Base-by-base conservation (phyloP, 2,113 vertebrate species). In the Laticauda laticaudata region DNA sequence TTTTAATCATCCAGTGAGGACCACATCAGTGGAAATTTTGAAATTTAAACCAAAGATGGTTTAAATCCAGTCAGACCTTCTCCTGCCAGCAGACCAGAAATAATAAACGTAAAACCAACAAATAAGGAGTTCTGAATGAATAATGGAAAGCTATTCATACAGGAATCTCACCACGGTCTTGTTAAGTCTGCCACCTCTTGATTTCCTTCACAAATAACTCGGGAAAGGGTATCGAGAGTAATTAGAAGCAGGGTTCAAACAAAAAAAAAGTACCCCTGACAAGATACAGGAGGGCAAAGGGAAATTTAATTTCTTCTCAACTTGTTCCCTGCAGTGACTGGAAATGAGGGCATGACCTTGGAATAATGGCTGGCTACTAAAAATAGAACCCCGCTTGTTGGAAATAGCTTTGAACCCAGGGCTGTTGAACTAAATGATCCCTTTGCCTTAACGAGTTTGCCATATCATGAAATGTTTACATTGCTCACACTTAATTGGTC, bases 371-470 rank as follows among this genome's bases (percentile, higher is more conserved):
- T 96, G 93, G 93, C 24, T 95, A 96, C 96, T 94, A 75, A 94
- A 96, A 96, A 95, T 23, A 94, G 95, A 96, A 23, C 89, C 86
- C 94, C 1, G 95, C 90, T 95, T 92, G 88, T 94, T 95, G 95
- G 96, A 97, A 97, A 93, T 87, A 96, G 90, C 92, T 97, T 95
- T 98, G 96, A 97, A 97, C 95, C 92, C 93, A 94, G 92, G 96
- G 92, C 53, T 95, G 48, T 94, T 96, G 92, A 93, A 94, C 96
- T 93, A 93, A 94, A 96, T 92, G 95, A 96, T 93, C 95, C 95
- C 75, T 94, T 59, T 96, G 96, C 93, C 86, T 96, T 97, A 98
- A 97, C 97, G 95, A 98, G 92, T 92, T 88, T 48, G 0, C 93
- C 95, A 94, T 94, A 94, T 23, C 90, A 96, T 92, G 94, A 97